Base-by-base conservation (phyloP, 1,140 invertebrate genomes). In the Triops longicaudatus region DNA sequence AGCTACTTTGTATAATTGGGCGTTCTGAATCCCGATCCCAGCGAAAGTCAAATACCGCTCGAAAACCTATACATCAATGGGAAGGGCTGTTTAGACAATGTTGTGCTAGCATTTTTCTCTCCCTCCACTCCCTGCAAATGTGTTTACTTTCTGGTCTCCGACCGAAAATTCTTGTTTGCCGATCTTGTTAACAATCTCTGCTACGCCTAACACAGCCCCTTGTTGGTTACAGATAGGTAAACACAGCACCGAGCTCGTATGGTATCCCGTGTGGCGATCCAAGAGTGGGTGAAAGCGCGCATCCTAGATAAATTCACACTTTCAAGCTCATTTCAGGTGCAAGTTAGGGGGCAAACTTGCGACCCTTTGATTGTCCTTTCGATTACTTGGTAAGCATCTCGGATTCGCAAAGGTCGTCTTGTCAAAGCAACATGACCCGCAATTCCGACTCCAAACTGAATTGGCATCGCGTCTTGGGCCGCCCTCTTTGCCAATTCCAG, bases 161-260 rank as follows among this genome's bases (percentile, higher is more conserved):
- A 87, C 0, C 92, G 94, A 83, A 98, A 98, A 81, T 94, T 91
- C 81, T 92, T 89, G 79, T 83, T 89, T 37, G n/a, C 75, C 78
- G 73, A 92, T 94, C 86, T 98, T 98, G 84, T 98, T 98, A 80
- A 98, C 96, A 79, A 98, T 96, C 87, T 98, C 95, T 42, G 96
- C 96, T 0, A 98, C 96, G 4, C 96, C 97, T 79, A 98, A 96
- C 0, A 98, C 96, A 80, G 96, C 93, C 0, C 95, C 96, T 80
- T 96, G 93, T 82, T 94, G 94, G 85, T 97, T 97, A 83, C 94
- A 96, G 79, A 98, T 97, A 7, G 97, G 96, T 90, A 97, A 93
- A 81, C 93, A 96, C 5, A 98, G 87, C 76, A 98, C 94, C 76
- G 93, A 87, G 73, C 91, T 91, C 0, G 96, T 98, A 81, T 91